A percentile compares a stretch with the other conserved stretches of the same genome.
Evolutionary conservation across 1,140 invertebrate species (phyloP).

Genomic region (Drosophila mayri): DNA sequence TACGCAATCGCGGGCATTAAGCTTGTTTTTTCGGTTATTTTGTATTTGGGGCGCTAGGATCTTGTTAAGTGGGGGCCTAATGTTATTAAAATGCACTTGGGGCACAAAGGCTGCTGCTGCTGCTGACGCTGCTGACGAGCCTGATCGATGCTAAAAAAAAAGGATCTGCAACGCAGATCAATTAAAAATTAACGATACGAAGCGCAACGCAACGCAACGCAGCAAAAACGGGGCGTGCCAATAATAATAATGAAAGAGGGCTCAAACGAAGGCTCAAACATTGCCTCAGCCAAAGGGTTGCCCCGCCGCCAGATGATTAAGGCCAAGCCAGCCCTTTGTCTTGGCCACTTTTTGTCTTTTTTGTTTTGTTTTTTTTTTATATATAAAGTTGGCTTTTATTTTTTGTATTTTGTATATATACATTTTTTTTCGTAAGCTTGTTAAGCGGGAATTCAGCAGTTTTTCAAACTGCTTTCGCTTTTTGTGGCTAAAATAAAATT

Average conservation of each 20-base stretch:
- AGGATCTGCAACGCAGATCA: slow-evolving; percentile 75
- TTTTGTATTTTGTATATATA: neutral
- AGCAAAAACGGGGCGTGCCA: slow-evolving; percentile 76
- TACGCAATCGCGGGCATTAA: slow-evolving; percentile 80
- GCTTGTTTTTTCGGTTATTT: slow-evolving; percentile 48
- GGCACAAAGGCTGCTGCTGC: slow-evolving; percentile 5
- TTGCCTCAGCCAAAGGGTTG: slow-evolving; percentile 46
- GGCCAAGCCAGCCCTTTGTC: slow-evolving; percentile 51
- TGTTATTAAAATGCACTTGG: slow-evolving; percentile 81
- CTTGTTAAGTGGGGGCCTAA: slow-evolving; percentile 75
- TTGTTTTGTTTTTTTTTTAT: slow-evolving; percentile 9
- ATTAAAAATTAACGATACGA: slow-evolving; percentile 85
- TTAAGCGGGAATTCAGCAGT: slow-evolving; percentile 44
- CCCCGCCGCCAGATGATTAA: slow-evolving; percentile 46
- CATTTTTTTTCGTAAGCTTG: slow-evolving; percentile 31
- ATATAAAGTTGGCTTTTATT: slow-evolving; percentile 12
- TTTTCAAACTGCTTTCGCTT: slow-evolving; percentile 50
- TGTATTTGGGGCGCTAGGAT: slow-evolving; percentile 72
- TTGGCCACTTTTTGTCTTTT: slow-evolving; percentile 20
- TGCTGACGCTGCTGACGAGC: slow-evolving; percentile 48
- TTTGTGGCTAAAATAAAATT: slow-evolving; percentile 41
- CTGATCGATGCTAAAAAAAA: slow-evolving; percentile 32
- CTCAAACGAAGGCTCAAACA: slow-evolving; percentile 34
- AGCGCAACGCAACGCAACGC: slow-evolving; percentile 69
- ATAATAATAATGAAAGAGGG: slow-evolving; percentile 81